Base-by-base conservation (phyloP, 2,113 vertebrate species). In the Burhinus bistriatus region DNA sequence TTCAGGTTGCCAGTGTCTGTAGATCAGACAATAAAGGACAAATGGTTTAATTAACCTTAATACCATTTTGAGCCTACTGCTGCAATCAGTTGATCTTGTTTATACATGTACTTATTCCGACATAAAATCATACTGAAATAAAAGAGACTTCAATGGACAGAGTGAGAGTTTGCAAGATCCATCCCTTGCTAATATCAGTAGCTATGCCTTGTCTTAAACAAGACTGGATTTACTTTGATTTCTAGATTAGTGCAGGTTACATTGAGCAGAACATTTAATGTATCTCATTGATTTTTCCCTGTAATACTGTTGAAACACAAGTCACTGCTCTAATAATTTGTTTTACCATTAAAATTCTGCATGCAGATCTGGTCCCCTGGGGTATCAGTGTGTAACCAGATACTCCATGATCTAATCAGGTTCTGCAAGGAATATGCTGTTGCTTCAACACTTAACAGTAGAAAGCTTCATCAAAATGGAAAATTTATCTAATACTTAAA, bases 211-310 rank as follows among this genome's bases (percentile, higher is more conserved):
- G 47, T 71, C 94, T 95, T 87, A 77, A 87, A 78, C 18, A 79
- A 79, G 61, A 84, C 61, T 69, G 22, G 4, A 89, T 96, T 95
- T 95, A 36, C 92, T 94, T 96, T 92, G 89, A 95, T 96, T 95
- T 92, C 57, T 87, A 57, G 44, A 94, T 95, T 89, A 95, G 49
- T 30, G 25, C 23, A 82, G 44, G 49, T 93, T 89, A 66, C 83
- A 71, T 26, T 93, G 73, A 84, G 70, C 81, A 93, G 83, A 94
- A 66, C 57, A 82, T 95, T 85, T 95, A 91, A 91, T 93, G 49
- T 78, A 64, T 93, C 78, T 79, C 66, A 95, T 90, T 91, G 93
- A 85, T 93, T 95, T 40, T 94, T 90, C 66, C 22, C 54, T 59
- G 22, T 94, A 89, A 93, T 93, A 49, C 69, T 82, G 66, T 85